Evolutionary conservation across 1,140 invertebrate species (phyloP).

Genomic region (Bombus confusus): DNA sequence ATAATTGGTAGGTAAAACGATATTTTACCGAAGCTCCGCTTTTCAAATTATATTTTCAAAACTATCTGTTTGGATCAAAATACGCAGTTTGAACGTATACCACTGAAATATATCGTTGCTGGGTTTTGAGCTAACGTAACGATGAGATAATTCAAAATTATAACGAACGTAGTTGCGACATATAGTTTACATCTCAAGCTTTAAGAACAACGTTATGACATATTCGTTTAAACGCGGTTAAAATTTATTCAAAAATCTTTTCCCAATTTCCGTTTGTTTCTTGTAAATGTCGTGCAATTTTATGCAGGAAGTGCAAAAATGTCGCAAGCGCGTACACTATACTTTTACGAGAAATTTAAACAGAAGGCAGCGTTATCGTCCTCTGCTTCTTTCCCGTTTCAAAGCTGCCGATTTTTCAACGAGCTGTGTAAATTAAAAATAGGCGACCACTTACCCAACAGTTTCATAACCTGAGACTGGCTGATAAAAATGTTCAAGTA

Average conservation of each 20-base stretch:
- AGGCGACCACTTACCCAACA: constrained; percentile 86
- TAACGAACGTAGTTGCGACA: background rate
- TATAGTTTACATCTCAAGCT: background rate
- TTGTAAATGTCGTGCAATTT: background rate
- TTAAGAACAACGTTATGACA: background rate
- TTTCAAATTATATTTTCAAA: too few species aligned
- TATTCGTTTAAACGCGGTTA: too few species aligned
- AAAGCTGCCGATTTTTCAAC: background rate
- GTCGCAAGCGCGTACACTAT: background rate
- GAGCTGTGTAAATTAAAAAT: background rate
- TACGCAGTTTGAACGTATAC: too few species aligned
- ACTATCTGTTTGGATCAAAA: too few species aligned
- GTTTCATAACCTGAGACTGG: constrained; percentile 89
- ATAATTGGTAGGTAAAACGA: too few species aligned
- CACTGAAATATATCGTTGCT: background rate
- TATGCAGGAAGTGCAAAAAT: background rate
- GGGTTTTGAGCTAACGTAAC: background rate
- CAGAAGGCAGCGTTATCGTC: too few species aligned
- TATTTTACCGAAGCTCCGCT: too few species aligned
- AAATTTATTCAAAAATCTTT: background rate
- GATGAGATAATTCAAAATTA: background rate
- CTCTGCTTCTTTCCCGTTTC: background rate
- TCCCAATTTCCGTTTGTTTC: too few species aligned
- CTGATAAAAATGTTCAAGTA: constrained; percentile 91
- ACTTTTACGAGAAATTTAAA: too few species aligned